phyloP scores from a whole-genome alignment of 2,113 vertebrate species.

The Lontra canadensis region DNA sequence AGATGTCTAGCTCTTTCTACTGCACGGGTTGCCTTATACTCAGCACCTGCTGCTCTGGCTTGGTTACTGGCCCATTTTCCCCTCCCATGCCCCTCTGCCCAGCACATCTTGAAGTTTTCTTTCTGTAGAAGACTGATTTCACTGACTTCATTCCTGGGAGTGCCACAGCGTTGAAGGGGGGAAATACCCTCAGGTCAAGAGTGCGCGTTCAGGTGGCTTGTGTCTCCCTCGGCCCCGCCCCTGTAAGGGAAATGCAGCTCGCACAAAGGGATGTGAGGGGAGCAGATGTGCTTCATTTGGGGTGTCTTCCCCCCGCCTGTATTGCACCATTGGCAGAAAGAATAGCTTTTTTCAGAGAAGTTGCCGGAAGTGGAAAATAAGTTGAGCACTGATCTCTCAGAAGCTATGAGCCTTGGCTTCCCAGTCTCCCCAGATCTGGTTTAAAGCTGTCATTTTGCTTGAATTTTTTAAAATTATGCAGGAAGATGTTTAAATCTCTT shows the following conservation, averaged over 20 bases:
- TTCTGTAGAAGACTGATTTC: neutral
- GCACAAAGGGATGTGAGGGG: neutral
- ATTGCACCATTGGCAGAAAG: neutral
- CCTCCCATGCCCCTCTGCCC: too few relatives aligned
- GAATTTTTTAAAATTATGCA: neutral
- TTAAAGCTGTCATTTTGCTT: neutral
- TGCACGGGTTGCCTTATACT: neutral
- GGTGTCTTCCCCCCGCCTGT: too few relatives aligned
- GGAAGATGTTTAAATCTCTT: neutral
- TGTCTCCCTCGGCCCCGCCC: neutral
- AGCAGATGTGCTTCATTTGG: neutral
- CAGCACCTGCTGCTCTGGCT: neutral
- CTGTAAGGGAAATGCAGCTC: neutral
- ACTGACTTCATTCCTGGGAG: neutral
- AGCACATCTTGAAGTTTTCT: neutral
- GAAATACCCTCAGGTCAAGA: neutral
- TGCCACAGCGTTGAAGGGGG: neutral
- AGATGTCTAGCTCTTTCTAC: neutral
- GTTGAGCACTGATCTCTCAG: neutral
- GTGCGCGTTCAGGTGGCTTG: neutral
- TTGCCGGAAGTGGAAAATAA: neutral
- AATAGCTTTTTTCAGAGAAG: neutral
- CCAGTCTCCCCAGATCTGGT: neutral
- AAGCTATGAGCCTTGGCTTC: neutral
- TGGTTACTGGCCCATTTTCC: neutral